Evolutionary conservation across 2,888 invertebrate genomes (phyloP).

Genomic region (Platypus cylindrus): DNA sequence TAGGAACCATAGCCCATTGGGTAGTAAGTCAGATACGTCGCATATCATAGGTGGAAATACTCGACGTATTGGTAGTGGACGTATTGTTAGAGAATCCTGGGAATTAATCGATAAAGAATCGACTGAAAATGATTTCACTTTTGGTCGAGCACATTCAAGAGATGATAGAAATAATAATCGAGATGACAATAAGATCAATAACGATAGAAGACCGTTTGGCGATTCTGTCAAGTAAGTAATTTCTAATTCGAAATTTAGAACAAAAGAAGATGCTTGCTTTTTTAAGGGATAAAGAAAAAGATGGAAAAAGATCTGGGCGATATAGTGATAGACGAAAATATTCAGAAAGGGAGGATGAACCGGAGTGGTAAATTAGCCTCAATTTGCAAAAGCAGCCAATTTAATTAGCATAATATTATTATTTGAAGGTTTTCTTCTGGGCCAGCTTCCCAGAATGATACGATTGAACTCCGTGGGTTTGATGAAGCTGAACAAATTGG

Average conservation of each 20-base stretch:
- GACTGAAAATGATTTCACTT: constrained; percentile 20
- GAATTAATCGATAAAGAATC: constrained; percentile 17
- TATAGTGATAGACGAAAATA: constrained; percentile 22
- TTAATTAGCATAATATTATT: neutral
- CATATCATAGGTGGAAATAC: constrained; percentile 20
- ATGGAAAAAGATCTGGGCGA: constrained; percentile 23
- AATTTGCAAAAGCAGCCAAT: constrained; percentile 1
- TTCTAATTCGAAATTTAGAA: too few species aligned
- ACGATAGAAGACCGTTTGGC: constrained; percentile 34
- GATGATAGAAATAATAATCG: constrained; percentile 19
- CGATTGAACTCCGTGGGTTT: constrained; percentile 87
- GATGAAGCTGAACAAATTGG: constrained; percentile 53
- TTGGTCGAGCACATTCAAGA: constrained; percentile 19
- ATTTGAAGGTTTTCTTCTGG: constrained; percentile 62
- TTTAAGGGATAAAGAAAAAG: constrained; percentile 21
- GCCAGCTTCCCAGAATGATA: constrained; percentile 81
- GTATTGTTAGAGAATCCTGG: constrained; percentile 47
- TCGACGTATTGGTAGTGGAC: constrained; percentile 74
- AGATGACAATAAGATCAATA: constrained; percentile 10
- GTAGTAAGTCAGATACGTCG: constrained; percentile 19
- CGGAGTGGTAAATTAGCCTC: constrained; percentile 20
- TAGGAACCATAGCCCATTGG: constrained; percentile 26
- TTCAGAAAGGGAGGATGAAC: constrained; percentile 33
- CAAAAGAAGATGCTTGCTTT: too few species aligned
- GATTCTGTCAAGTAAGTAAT: constrained; percentile 26